A percentile compares a stretch with the other conserved stretches of the same genome.
phyloP scores from a whole-genome alignment of 2,888 invertebrate species.

The Andrena marginata region DNA sequence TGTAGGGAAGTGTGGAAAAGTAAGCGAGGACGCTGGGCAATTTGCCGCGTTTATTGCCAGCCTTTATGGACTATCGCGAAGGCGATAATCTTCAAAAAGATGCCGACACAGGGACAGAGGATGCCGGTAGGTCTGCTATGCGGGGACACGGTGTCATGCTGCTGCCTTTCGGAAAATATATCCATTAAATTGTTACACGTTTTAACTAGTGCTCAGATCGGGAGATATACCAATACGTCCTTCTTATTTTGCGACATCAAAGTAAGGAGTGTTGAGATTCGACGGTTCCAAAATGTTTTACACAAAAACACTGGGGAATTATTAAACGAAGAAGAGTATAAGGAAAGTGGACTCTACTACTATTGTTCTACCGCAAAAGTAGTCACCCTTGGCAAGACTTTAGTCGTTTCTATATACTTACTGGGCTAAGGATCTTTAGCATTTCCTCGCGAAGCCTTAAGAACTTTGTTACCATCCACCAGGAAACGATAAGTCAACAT shows the following conservation, averaged over 20 bases:
- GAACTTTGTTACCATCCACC: too few species aligned
- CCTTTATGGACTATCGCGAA: slow-evolving; percentile 49
- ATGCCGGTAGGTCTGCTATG: slow-evolving; percentile 28
- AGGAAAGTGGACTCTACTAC: background rate
- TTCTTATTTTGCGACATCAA: slow-evolving; percentile 22
- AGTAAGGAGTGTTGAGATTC: slow-evolving; percentile 26
- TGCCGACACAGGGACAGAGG: slow-evolving; percentile 37
- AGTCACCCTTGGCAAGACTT: slow-evolving; percentile 37
- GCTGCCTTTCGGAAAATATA: slow-evolving; percentile 36
- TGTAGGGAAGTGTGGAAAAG: slow-evolving; percentile 10
- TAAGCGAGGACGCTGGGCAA: background rate
- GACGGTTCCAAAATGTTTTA: background rate
- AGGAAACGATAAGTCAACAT: too few species aligned
- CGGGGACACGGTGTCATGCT: slow-evolving; percentile 11
- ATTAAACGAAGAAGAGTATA: too few species aligned
- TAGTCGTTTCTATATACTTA: background rate
- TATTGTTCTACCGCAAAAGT: slow-evolving; percentile 1
- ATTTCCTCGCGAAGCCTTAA: too few species aligned
- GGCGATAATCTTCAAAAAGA: slow-evolving; percentile 54
- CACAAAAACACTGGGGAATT: too few species aligned
- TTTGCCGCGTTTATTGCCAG: slow-evolving; percentile 37
- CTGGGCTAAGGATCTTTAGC: too few species aligned
- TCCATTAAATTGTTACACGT: slow-evolving; percentile 30
- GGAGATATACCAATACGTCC: slow-evolving; percentile 33
- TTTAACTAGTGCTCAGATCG: slow-evolving; percentile 33